Conservation (phyloP, 2,113 vertebrate genomes). For the Meriones unguiculatus region DNA sequence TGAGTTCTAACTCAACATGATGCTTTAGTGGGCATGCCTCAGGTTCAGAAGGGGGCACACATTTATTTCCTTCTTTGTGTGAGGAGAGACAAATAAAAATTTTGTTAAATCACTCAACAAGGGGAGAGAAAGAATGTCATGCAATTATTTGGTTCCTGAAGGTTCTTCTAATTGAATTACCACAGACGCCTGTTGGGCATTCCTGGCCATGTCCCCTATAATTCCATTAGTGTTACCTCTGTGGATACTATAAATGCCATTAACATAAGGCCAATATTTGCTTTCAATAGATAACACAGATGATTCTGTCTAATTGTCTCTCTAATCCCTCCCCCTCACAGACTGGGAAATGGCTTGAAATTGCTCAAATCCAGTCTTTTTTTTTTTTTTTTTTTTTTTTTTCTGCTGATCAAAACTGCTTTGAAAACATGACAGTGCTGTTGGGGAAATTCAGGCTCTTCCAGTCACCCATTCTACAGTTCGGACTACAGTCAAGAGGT, state of each 20-base stretch:
- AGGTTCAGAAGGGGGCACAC: neutral
- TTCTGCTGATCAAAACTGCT: conserved; percentile 65
- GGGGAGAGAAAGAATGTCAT: conserved; percentile 68
- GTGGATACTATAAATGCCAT: conserved; percentile 69
- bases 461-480: neutral
- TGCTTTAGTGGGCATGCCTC: neutral
- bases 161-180: conserved; percentile 76
- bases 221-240: conserved; percentile 76
- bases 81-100: conserved; percentile 63
- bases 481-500: neutral
- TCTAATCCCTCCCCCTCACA: conserved; percentile 77
- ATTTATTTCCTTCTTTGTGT: conserved; percentile 23
- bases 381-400: conserved; percentile 52
- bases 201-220: conserved; percentile 56
- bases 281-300: conserved; percentile 78
- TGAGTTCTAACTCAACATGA: neutral
- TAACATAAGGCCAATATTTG: conserved; percentile 79
- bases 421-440: conserved; percentile 42
- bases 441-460: neutral
- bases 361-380: conserved; percentile 74
- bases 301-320: conserved; percentile 80
- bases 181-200: conserved; percentile 59
- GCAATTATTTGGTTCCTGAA: conserved; percentile 70
- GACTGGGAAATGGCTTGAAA: conserved; percentile 64
- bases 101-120: conserved; percentile 60